A percentile compares a stretch with the other conserved stretches of the same genome.
Evolutionary conservation across 2,888 invertebrate species (phyloP).

Genomic region (Drosophila mimica): DNA sequence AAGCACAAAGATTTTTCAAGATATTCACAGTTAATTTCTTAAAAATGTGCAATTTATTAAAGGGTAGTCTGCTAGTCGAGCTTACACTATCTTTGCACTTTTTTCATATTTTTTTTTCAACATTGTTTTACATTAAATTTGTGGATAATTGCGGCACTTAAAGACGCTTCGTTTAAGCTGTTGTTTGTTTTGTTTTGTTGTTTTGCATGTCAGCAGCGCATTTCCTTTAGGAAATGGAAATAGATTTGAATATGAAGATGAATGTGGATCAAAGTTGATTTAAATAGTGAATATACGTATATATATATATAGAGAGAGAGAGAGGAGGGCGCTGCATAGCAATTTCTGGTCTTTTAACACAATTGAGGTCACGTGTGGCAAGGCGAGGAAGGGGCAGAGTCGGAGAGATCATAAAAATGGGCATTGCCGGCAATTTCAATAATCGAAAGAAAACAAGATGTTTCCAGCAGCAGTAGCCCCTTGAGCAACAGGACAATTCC

Average conservation of each 20-base stretch:
- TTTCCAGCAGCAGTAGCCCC: slow-evolving; percentile 43
- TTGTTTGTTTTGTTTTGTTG: slow-evolving; percentile 17
- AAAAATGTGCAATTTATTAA: not conserved
- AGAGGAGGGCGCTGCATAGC: not conserved
- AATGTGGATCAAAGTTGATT: slow-evolving; percentile 55
- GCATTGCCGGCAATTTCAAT: slow-evolving; percentile 74
- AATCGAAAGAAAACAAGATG: slow-evolving; percentile 83
- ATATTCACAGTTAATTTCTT: too few species aligned
- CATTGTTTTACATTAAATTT: slow-evolving; percentile 73
- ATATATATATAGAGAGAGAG: too few species aligned
- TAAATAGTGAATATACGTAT: slow-evolving; percentile 43
- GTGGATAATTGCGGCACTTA: slow-evolving; percentile 73
- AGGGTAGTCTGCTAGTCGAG: not conserved
- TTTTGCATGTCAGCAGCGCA: slow-evolving; percentile 76
- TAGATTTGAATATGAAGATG: slow-evolving; percentile 81
- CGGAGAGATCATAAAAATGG: slow-evolving; percentile 62
- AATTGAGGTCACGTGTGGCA: slow-evolving; percentile 71
- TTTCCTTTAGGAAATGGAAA: slow-evolving; percentile 81
- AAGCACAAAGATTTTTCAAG: too few species aligned
- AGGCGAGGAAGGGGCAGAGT: not conserved
- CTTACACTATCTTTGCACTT: not conserved
- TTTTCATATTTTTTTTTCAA: slow-evolving; percentile 19
- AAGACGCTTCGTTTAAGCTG: slow-evolving; percentile 25
- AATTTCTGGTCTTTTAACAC: slow-evolving; percentile 38
- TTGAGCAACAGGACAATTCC: slow-evolving; percentile 54